phyloP scores from a whole-genome alignment of 2,797 vertebrate genomes.

The Sebastes minor region DNA sequence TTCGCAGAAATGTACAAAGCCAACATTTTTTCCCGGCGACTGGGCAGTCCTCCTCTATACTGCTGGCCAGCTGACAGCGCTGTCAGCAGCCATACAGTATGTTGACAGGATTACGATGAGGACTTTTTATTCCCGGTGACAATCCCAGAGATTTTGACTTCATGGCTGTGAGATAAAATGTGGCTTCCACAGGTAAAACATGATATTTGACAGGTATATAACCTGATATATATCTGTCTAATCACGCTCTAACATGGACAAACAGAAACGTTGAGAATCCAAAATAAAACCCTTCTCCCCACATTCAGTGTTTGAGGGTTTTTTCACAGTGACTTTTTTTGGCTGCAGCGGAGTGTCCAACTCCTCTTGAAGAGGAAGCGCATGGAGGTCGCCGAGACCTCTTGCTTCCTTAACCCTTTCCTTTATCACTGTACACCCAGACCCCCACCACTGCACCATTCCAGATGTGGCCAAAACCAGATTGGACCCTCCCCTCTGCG shows the following conservation, averaged over 20 bases:
- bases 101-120: not conserved
- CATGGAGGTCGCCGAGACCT: conserved; percentile 78
- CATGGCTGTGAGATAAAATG: not conserved
- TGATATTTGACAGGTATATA: not conserved
- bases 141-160: not conserved
- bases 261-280: not conserved
- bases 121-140: not conserved
- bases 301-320: not conserved
- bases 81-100: not conserved
- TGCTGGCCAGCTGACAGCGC: not conserved
- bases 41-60: not conserved
- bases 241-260: not conserved
- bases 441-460: conserved; percentile 41
- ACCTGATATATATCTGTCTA: not conserved
- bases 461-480: conserved; percentile 48
- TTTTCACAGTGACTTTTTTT: conserved; percentile 22
- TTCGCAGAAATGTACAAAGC: not conserved
- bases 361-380: conserved; percentile 73
- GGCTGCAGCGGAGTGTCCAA: conserved; percentile 46
- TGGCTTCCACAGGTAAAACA: not conserved
- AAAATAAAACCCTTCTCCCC: not conserved
- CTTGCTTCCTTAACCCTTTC: conserved; percentile 78
- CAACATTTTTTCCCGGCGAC: not conserved
- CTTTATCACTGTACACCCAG: conserved; percentile 49
- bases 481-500: conserved; percentile 74